These are phyloP conservation scores for Ambastaia sidthimunki DNA, from an alignment of 2,797 vertebrate species.

Conservation along the genomic window DNA sequence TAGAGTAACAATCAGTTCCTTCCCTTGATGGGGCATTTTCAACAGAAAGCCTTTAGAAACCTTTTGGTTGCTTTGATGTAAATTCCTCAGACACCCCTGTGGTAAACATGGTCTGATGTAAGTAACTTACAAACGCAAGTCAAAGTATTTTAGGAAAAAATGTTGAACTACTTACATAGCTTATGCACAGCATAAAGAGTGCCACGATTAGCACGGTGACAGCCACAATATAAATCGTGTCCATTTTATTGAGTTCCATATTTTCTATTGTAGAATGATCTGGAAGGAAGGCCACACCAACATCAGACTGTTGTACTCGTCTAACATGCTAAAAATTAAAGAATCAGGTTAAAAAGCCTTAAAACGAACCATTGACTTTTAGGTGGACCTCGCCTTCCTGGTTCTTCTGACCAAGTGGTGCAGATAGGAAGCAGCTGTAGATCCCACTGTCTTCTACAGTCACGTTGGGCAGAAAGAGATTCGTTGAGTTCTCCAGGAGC, in stretches of 20 bases:
- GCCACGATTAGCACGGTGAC: conserved; percentile 52
- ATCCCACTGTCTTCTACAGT: conserved; percentile 61
- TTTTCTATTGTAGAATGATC: conserved; percentile 22
- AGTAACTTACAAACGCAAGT: neutral
- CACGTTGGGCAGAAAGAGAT: conserved; percentile 66
- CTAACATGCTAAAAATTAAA: neutral
- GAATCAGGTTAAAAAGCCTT: neutral
- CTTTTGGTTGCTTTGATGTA: conserved; percentile 45
- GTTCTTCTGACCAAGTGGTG: conserved; percentile 73
- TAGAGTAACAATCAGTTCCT: conserved; percentile 56
- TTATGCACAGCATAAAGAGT: conserved; percentile 61
- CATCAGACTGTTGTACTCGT: neutral
- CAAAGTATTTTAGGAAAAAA: neutral
- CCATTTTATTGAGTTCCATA: neutral
- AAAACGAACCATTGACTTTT: conserved; percentile 66
- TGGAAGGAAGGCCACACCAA: conserved; percentile 53
- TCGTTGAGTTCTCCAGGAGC: conserved; percentile 44
- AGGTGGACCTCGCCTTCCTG: conserved; percentile 63
- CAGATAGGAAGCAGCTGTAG: conserved; percentile 70
- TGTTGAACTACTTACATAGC: conserved; percentile 70
- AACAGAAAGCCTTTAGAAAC: conserved; percentile 40
- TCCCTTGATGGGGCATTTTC: conserved; percentile 60
- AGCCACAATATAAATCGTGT: conserved; percentile 48
- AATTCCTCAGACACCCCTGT: conserved; percentile 64
- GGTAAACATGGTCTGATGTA: conserved; percentile 12